Conservation (phyloP, 2,888 invertebrate genomes). For the Monoplex corrugatus region DNA sequence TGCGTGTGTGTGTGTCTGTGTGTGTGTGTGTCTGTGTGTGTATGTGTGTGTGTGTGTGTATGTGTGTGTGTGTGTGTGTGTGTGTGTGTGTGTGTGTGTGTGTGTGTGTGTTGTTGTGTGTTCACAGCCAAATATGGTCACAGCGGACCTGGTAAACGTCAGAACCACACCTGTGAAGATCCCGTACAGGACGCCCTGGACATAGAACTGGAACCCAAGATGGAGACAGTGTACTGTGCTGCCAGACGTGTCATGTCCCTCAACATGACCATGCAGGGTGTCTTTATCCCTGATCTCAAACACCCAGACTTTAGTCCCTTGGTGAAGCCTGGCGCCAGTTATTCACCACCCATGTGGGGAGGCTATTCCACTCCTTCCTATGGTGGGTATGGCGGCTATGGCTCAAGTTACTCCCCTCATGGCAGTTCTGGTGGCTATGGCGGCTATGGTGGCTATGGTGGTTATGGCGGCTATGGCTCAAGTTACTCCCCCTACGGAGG, state of each 20-base stretch:
- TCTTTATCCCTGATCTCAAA: slow-evolving; percentile 2
- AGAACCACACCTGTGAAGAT: slow-evolving; percentile 32
- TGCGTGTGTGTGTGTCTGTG: too few relatives aligned
- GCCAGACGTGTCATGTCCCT: slow-evolving; percentile 24
- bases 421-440: background rate
- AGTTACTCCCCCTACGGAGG: background rate
- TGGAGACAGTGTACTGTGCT: slow-evolving; percentile 28
- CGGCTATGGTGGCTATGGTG: background rate
- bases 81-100: too few relatives aligned
- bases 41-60: too few relatives aligned
- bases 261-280: slow-evolving; percentile 6
- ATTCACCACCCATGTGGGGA: background rate
- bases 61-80: too few relatives aligned
- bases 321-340: background rate
- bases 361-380: background rate
- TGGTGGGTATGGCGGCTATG: background rate
- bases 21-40: too few relatives aligned
- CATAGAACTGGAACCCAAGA: slow-evolving; percentile 26
- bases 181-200: slow-evolving; percentile 20
- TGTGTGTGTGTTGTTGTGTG: too few relatives aligned
- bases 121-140: background rate
- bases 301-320: slow-evolving; percentile 23
- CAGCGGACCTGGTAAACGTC: background rate
- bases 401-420: background rate
- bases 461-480: background rate